These are phyloP conservation scores for Spheniscus mendiculus DNA, from an alignment of 2,113 vertebrate species.

Conservation along the genomic window DNA sequence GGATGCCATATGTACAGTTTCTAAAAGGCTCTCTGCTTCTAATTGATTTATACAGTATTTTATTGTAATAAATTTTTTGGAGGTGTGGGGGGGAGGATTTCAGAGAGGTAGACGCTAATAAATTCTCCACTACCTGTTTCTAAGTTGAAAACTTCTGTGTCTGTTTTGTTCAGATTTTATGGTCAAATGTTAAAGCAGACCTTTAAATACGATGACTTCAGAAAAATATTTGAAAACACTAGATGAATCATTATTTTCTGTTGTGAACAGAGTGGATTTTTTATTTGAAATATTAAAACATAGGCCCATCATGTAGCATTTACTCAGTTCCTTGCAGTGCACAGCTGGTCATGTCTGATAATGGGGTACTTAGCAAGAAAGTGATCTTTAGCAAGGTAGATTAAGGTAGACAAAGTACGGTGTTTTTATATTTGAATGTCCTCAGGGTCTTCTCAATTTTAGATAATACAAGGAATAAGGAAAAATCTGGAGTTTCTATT, in stretches of 20 bases:
- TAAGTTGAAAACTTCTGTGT: neutral
- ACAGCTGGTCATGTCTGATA: neutral
- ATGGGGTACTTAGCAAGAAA: neutral
- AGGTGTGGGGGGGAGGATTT: neutral
- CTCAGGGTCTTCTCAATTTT: neutral
- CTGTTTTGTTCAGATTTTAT: neutral
- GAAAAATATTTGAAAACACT: neutral
- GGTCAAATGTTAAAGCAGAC: neutral
- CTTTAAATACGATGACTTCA: neutral
- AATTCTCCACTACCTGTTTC: neutral
- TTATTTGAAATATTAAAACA: neutral
- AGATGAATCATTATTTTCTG: neutral
- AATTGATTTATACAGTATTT: neutral
- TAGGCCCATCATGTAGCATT: neutral
- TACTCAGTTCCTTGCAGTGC: neutral
- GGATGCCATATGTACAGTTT: neutral
- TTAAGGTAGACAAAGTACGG: neutral
- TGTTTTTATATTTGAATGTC: neutral
- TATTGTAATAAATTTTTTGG: neutral
- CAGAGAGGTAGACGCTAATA: neutral
- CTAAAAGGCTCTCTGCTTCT: neutral
- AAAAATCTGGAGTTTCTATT: neutral
- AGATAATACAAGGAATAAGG: neutral
- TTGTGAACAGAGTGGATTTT: neutral
- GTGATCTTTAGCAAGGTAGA: neutral